Evolutionary conservation across 1,140 invertebrate species (phyloP).

Genomic region (Zaprionus ghesquierei): DNA sequence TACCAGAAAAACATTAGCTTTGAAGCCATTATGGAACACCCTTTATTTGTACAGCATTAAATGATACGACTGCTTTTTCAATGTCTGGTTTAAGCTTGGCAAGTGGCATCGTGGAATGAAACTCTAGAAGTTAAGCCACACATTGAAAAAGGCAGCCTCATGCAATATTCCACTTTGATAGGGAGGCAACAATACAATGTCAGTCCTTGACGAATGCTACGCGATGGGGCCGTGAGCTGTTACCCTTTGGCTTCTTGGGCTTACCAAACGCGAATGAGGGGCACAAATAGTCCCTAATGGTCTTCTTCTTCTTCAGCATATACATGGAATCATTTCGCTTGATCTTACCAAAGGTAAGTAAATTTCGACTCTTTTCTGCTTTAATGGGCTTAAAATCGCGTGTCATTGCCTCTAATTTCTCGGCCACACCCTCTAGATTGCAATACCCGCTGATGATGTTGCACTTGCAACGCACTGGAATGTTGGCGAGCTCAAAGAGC

Average conservation of each 20-base stretch:
- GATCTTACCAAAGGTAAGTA: neutral
- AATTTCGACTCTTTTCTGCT: too few relatives aligned
- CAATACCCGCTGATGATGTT: slow-evolving; percentile 29
- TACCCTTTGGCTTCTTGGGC: neutral
- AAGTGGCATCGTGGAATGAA: neutral
- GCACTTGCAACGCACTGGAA: slow-evolving; percentile 32
- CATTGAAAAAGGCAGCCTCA: neutral
- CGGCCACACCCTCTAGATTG: slow-evolving; percentile 4
- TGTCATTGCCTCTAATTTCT: neutral
- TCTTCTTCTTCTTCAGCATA: neutral
- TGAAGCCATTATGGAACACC: too few relatives aligned
- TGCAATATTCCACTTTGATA: neutral
- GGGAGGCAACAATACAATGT: too few relatives aligned
- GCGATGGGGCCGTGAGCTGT: neutral
- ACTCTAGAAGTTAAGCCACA: neutral
- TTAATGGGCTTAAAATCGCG: too few relatives aligned
- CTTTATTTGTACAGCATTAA: too few relatives aligned
- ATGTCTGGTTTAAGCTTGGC: neutral
- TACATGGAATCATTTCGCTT: neutral
- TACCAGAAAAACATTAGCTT: too few relatives aligned
- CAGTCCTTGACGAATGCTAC: too few relatives aligned
- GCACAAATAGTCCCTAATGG: neutral
- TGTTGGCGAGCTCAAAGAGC: slow-evolving; percentile 11
- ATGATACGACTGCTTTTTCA: neutral
- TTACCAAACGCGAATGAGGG: neutral